Base-by-base conservation (phyloP, 2,888 invertebrate species). In the Perdita meconis region DNA sequence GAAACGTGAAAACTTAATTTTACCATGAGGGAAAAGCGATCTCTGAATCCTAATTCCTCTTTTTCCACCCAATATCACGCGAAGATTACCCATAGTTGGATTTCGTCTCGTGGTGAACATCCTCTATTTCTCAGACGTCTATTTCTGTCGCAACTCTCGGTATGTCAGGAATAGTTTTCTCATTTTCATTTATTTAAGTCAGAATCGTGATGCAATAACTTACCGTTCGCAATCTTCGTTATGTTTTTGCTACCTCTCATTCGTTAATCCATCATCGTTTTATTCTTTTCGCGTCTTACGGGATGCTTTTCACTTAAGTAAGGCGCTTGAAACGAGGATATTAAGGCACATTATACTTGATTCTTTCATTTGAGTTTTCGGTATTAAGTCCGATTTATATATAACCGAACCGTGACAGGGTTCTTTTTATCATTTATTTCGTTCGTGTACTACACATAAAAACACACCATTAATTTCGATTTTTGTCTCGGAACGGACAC, bases 111-210 rank as follows among this genome's bases (percentile, higher is more conserved):
- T 42, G 10, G 66, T 53, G 65, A 80, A 83, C 51, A 59, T 47
- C 67, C 34, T 64, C 67, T 72, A 65, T 47, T 75, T 16, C 73
- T 74, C 60, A 36, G 47, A 51, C 24, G 53, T 69, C 74, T 70
- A 50, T 47, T 81, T 47, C 57, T 65, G 63, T 56, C 60, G 63
- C 40, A 40, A 2, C 24, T 56, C 63, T 61, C 24, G 8, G 13
- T 60, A 76, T 78, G 83, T 84, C 76, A n/a, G n/a, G n/a, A 83
- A 87, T 81, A 80, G 78, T 63, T 83, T 78, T 59, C 77, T 76
- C 71, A 60, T 83, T 75, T 75, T 76, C 76, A 66, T 75, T 70
- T 36, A 61, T 19, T 65, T 64, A 36, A n/a, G 16, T 65, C 24
- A 42, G 19, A 26, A 12, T 6, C 6, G 44, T 36, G 40, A 24